Evolutionary conservation across 53 echinoderm and acorn worm species (phyloP), one percentile per base, ranked within the genome.

Genomic region (Crossaster papposus): DNA sequence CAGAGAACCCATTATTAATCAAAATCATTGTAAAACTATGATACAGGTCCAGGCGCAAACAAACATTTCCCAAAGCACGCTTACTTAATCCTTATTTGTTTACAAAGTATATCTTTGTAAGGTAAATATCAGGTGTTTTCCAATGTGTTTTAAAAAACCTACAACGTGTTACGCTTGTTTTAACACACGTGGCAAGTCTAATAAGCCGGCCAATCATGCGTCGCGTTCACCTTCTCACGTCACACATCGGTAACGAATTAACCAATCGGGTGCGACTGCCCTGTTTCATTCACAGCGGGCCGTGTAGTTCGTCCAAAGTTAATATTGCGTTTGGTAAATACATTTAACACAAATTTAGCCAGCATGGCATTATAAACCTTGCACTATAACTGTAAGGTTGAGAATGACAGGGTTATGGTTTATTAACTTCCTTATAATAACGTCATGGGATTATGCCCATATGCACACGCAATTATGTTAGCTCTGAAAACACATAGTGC

Each of bases 171-270:
- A 84, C 31, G 72, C 72, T 29, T 72, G 84, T 84, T 84, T 84
- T 35, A 65, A 71, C 84, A 72, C 30, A 52, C 24, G 13, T 53
- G 29, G 84, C 9, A 18, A 26, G 20, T 70, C 52, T 52, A 84
- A 84, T 84, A 84, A 84, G 50, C 29, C 30, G 51, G 65, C 84
- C 84, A 51, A 84, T 72, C 29, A 84, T 26, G 84, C 84, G 38
- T 84, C 72, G 72, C 84, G 52, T 51, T 23, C 26, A 15, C 68
- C 72, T 52, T 72, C 17, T 52, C 52, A 72, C 73, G 72, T 84
- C 70, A 72, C 72, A 72, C 51, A 53, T 72, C 72, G 28, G 26
- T 20, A 71, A 52, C 14, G 15, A 23, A 8, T 8, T 51, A 84
- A 31, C 84, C 72, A 84, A 72, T 72, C 71, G 53, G 84, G 53